Percentiles rank a stretch among this genome's conserved stretches.
Evolutionary conservation across 2,888 invertebrate species (phyloP).

Genomic region (Eupithecia dodoneata): DNA sequence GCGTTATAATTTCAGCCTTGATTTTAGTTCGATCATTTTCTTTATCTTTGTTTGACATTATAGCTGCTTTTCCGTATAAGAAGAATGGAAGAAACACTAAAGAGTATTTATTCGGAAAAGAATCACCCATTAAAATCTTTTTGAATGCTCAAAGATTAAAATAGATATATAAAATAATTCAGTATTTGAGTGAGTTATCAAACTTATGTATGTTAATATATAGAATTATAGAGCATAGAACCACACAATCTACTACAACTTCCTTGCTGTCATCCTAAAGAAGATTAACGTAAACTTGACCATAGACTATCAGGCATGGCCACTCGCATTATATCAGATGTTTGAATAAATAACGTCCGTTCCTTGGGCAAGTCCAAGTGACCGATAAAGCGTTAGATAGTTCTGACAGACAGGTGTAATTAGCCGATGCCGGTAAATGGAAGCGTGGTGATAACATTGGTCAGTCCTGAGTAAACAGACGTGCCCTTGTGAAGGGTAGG

Average conservation of each 20-base stretch:
- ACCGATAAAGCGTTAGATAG: constrained; percentile 71
- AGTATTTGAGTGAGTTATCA: too few species aligned
- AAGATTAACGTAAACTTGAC: constrained; percentile 42
- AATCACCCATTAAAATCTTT: background rate
- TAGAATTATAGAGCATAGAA: background rate
- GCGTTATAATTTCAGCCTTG: constrained; percentile 24
- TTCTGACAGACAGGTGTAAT: constrained; percentile 79
- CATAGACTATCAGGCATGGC: constrained; percentile 36
- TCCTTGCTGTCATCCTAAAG: constrained; percentile 15
- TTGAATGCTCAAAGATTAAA: too few species aligned
- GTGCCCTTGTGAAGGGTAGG: constrained; percentile 59
- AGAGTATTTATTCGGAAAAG: too few species aligned
- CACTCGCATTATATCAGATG: constrained; percentile 45
- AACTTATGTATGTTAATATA: too few species aligned
- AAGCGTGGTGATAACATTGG: constrained; percentile 38
- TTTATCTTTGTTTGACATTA: constrained; percentile 19
- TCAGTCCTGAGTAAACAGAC: constrained; percentile 67
- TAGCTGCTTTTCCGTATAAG: too few species aligned
- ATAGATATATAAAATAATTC: too few species aligned
- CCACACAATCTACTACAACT: background rate
- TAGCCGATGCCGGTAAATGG: constrained; percentile 67
- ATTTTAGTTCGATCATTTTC: constrained; percentile 20
- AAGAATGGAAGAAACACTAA: too few species aligned
- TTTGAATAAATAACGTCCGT: constrained; percentile 42
- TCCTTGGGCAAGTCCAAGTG: constrained; percentile 58